Evolutionary conservation across 2,797 vertebrate genomes (phyloP).

Genomic region (Synaphobranchus kaupii): DNA sequence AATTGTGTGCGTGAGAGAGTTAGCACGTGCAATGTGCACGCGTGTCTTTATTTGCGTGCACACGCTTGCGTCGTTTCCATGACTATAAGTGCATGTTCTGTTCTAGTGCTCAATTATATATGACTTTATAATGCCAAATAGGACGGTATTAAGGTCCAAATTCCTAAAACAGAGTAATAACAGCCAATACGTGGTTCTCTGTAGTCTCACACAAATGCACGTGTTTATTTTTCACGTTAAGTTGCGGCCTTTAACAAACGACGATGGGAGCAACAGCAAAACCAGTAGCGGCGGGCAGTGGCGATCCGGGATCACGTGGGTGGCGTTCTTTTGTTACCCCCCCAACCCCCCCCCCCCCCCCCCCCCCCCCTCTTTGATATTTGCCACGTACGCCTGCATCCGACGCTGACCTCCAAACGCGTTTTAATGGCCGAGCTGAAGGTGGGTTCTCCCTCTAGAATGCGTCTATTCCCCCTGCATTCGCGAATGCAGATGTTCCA

Average conservation of each 20-base stretch:
- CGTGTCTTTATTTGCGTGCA: background rate
- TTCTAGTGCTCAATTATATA: background rate
- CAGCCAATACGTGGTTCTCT: background rate
- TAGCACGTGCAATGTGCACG: background rate
- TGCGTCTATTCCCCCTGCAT: constrained; percentile 51
- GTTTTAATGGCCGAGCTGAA: constrained; percentile 44
- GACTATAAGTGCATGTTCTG: background rate
- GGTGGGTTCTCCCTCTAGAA: constrained; percentile 50
- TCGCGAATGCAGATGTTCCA: constrained; percentile 62
- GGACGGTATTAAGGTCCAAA: background rate
- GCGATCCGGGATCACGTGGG: background rate
- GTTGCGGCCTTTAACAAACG: background rate
- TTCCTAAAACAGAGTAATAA: background rate
- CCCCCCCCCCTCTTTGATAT: constrained; percentile 51
- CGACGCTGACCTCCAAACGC: constrained; percentile 59
- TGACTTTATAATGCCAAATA: background rate
- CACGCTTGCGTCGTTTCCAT: background rate
- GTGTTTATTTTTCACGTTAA: background rate
- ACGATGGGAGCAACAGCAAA: too few relatives aligned
- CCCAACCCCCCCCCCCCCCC: constrained; percentile 42
- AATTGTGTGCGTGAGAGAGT: background rate
- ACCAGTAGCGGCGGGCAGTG: background rate
- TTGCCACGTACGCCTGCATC: constrained; percentile 41
- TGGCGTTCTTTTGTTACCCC: constrained; percentile 44
- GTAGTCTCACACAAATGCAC: too few relatives aligned